Evolutionary conservation across 2,797 vertebrate genomes (phyloP), one percentile per base, ranked within the genome.

Genomic region (Hemitrygon akajei): DNA sequence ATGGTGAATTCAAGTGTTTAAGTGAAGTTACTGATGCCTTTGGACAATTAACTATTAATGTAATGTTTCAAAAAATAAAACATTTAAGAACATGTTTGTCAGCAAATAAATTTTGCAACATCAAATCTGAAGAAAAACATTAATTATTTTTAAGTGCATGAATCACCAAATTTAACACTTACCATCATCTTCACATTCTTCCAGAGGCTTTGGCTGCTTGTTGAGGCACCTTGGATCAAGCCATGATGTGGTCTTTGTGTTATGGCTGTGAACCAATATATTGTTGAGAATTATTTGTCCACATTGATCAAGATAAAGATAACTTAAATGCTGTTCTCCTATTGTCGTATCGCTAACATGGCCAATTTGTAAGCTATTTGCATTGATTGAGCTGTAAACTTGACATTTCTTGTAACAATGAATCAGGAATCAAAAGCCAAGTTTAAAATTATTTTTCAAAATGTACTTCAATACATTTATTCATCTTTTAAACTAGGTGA

Each of bases 171-270:
- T 94, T 94, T 79, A 22, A 16, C 56, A 94, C 97, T 95, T 98
- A 99, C 99, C 99, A 95, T 99, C 99, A 95, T 99, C 99, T 96
- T 99, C 99, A 97, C 98, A 99, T 97, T 99, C 99, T 97, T 99
- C 99, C 96, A 99, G 97, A 96, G 98, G 98, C 96, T 99, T 99
- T 96, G 98, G 98, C 96, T 98, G 98, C 96, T 99, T 99, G 96
- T 98, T 98, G 97, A 99, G 98, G 98, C 98, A 99, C 97, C 99
- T 98, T 96, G 99, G 99, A 97, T 99, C 99, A 96, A 99, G 97
- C 98, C 99, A 99, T 95, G 98, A 99, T 93, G 99, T 99, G 94
- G 99, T 99, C 97, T 99, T 99, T 96, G 99, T 99, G 94, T 99
- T 99, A 97, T 99, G 99, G 98, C 99, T 99, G 95, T 95, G 96